Base-by-base conservation (phyloP, 2,797 vertebrate genomes). In the Heliangelus exortis region DNA sequence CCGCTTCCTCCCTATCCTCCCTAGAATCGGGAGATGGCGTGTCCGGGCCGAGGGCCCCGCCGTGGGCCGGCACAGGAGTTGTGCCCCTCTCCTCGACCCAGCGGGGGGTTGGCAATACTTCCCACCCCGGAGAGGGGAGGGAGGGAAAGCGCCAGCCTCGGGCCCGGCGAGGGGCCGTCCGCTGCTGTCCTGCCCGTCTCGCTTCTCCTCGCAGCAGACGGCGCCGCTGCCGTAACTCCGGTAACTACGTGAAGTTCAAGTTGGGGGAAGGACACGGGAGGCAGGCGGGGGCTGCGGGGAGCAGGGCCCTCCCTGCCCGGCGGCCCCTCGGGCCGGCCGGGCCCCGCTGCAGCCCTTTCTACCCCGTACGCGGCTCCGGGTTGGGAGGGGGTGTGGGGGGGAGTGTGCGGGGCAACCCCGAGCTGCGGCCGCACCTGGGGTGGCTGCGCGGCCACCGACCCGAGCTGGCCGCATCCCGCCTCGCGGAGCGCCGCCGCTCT, bases 221-320 rank as follows among this genome's bases (percentile, higher is more conserved):
- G 93, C 93, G 78, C 92, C 75, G 94, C 77, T 78, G 87, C 94
- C 85, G 80, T 73, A 97, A 97, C 96, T 96, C 96, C 87, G 73
- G 84, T 47, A 98, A 98, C 96, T 97, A 62, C 23, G 65, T 94
- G 97, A 97, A 98, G 97, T 98, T 98, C 95, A 86, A 96, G 97
- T 96, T 96, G 81, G 96, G 91, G 85, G 89, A 95, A 87, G 95
- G 62, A 84, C 87, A 62, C 79, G 82, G 89, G 87, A 39, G 72
- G 58, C 21, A 74, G 62, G 78, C 17, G 66, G 73, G 72, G 84
- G 80, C 82, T 34, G 83, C 43, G 55, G 67, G 77, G 48, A 96
- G 87, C 84, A 51, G 87, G 91, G 87, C n/a, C n/a, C n/a, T n/a
- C n/a, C 69, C 39, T 61, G 79, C 85, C 58, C 87, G 31, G 91